Evolutionary conservation across 2,113 vertebrate genomes (phyloP).

Genomic region (Pelmatolapia mariae): DNA sequence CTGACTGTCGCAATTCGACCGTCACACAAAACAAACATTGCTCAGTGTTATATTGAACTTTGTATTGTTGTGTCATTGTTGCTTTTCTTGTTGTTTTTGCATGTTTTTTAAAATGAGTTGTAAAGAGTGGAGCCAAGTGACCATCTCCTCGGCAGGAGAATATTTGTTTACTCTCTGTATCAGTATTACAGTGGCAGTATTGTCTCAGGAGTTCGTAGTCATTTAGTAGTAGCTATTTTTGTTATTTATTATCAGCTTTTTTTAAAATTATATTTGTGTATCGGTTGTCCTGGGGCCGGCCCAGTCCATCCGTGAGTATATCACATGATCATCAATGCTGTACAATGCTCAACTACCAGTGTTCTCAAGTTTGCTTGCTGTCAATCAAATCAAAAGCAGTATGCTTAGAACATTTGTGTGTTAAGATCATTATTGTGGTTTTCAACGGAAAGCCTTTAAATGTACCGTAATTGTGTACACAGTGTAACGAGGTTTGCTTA

Average conservation of each 20-base stretch:
- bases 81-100: slow-evolving; percentile 59
- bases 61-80: slow-evolving; percentile 49
- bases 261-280: neutral
- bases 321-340: slow-evolving; percentile 40
- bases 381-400: slow-evolving; percentile 71
- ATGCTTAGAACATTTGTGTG: slow-evolving; percentile 55
- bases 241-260: slow-evolving; percentile 61
- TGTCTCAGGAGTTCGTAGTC: slow-evolving; percentile 66
- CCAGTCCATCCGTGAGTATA: neutral
- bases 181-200: slow-evolving; percentile 67
- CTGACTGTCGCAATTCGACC: neutral
- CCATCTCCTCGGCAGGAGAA: slow-evolving; percentile 24
- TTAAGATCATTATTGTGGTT: slow-evolving; percentile 35
- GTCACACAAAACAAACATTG: slow-evolving; percentile 11
- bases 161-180: slow-evolving; percentile 56
- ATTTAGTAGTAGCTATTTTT: slow-evolving; percentile 35
- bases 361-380: slow-evolving; percentile 67
- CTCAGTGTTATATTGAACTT: slow-evolving; percentile 51
- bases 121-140: slow-evolving; percentile 17
- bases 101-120: slow-evolving; percentile 42
- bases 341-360: slow-evolving; percentile 37
- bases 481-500: slow-evolving; percentile 50
- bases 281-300: slow-evolving; percentile 5
- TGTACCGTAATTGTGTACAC: slow-evolving; percentile 40
- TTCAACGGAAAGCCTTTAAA: slow-evolving; percentile 29